Conservation (phyloP, 1,140 invertebrate genomes). For the Olivierus martensii region DNA sequence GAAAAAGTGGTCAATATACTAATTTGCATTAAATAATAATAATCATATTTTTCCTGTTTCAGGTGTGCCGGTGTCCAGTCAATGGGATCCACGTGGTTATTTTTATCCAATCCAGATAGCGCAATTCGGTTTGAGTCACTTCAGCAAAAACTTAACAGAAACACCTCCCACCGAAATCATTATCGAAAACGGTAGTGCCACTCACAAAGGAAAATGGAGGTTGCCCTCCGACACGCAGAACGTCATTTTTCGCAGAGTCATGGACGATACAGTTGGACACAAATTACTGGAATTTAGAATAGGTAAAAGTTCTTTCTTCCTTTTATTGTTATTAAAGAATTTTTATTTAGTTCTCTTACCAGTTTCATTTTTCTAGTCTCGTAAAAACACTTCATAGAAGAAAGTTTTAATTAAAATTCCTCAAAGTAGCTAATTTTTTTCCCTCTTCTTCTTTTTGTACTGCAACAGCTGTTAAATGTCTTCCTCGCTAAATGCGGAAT, state of each 20-base stretch:
- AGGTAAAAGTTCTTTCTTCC: too few relatives aligned
- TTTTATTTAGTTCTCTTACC: too few relatives aligned
- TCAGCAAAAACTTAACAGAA: conserved; percentile 82
- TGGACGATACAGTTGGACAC: conserved; percentile 7
- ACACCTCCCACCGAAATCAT: not conserved
- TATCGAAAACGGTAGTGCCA: conserved; percentile 7
- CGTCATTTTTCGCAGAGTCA: not conserved
- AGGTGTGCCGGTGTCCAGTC: conserved; percentile 83
- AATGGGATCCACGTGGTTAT: conserved; percentile 81
- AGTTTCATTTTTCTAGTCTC: too few relatives aligned
- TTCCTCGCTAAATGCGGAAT: too few relatives aligned
- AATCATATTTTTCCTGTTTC: conserved; percentile 12
- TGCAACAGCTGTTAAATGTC: too few relatives aligned
- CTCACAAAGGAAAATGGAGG: conserved; percentile 6
- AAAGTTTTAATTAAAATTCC: too few relatives aligned
- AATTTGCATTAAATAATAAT: not conserved
- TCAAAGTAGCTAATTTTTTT: too few relatives aligned
- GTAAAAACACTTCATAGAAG: too few relatives aligned
- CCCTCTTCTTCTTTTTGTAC: too few relatives aligned
- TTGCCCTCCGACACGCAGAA: not conserved
- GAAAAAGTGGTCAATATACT: too few relatives aligned
- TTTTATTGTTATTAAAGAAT: too few relatives aligned
- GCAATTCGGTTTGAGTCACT: conserved; percentile 93
- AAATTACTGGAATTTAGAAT: conserved; percentile 12
- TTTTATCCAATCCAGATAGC: conserved; percentile 98